Base-by-base conservation (phyloP, 2,888 invertebrate species). In the Mycogona germanica region DNA sequence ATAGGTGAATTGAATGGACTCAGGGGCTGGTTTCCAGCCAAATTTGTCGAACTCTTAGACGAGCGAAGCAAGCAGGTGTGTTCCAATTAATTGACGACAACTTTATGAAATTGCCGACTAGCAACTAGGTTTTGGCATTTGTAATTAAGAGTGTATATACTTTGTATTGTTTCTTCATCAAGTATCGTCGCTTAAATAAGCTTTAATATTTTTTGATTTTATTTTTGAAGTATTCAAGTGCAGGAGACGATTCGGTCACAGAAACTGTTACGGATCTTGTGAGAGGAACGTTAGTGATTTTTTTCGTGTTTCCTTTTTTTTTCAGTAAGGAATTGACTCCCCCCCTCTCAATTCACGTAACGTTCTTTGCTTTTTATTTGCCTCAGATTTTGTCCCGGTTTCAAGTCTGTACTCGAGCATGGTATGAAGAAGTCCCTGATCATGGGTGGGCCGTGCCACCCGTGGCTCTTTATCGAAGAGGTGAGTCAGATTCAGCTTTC, bases 391-490 rank as follows among this genome's bases (percentile, higher is more conserved):
- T 93, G 93, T 62, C 91, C 95, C 25, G 86, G 91, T 40, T 76
- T 97, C 56, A 95, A 95, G 72, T 83, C 89, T 66, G 87, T 97
- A 48, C 77, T 97, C 52, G 84, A 93, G 65, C 92, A 96, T 73
- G 96, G 96, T 53, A 87, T 97, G 78, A 88, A 86, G 66, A 78
- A 85, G 61, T 91, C 95, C 2, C 81, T 85, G 61, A 86, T 95
- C 67, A 71, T 92, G 55, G 88, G 88, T 57, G 91, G 93, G 2
- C 86, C 92, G 2, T 91, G 92, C 66, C 98, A 98, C 73, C 98
- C 98, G 0, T 98, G 98, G 97, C 74, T 95, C 28, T 98, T 97
- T 68, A 92, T 98, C 64, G 96, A 96, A 74, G 95, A 97, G 74
- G 72, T 72, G 3, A 19, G 14, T 42, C 21, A 25, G 6, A 17